These are phyloP conservation scores for Amazona vittata DNA, from an alignment of 2,113 vertebrate genomes.

Conservation along the genomic window DNA sequence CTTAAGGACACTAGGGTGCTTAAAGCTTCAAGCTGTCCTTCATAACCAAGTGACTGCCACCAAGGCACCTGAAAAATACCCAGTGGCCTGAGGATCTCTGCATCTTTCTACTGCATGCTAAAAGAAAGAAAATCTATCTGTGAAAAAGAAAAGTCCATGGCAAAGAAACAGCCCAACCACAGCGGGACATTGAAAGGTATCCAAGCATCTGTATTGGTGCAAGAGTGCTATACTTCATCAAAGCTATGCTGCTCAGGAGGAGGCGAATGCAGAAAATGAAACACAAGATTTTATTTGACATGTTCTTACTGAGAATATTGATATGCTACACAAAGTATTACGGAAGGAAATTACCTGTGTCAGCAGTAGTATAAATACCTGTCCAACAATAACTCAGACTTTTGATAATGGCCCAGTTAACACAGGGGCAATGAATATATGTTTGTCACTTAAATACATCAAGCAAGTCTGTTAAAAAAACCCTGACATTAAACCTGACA, in stretches of 20 bases:
- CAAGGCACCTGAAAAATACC: neutral
- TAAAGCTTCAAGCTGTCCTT: neutral
- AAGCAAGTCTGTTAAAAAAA: neutral
- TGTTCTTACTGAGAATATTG: conserved; percentile 34
- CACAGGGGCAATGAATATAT: conserved; percentile 5
- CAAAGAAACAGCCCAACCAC: conserved; percentile 2
- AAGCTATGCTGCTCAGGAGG: conserved; percentile 23
- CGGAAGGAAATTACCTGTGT: conserved; percentile 60
- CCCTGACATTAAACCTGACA: conserved; percentile 25
- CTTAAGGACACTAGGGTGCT: neutral
- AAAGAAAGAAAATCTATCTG: neutral
- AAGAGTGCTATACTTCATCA: conserved; percentile 20
- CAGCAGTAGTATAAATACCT: conserved; percentile 49
- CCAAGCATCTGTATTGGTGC: neutral
- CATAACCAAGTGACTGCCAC: neutral
- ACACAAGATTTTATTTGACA: conserved; percentile 60
- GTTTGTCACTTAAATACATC: conserved; percentile 46
- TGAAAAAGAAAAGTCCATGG: neutral
- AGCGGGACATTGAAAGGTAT: conserved; percentile 13
- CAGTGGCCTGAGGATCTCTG: neutral
- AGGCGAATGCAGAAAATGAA: conserved; percentile 51
- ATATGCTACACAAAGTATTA: conserved; percentile 58
- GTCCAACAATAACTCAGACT: conserved; percentile 28
- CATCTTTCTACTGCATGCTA: neutral
- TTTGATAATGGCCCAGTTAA: conserved; percentile 40